A percentile compares a stretch with the other conserved stretches of the same genome.
Conservation (phyloP, 2,797 vertebrate genomes). For the Synanceia verrucosa region DNA sequence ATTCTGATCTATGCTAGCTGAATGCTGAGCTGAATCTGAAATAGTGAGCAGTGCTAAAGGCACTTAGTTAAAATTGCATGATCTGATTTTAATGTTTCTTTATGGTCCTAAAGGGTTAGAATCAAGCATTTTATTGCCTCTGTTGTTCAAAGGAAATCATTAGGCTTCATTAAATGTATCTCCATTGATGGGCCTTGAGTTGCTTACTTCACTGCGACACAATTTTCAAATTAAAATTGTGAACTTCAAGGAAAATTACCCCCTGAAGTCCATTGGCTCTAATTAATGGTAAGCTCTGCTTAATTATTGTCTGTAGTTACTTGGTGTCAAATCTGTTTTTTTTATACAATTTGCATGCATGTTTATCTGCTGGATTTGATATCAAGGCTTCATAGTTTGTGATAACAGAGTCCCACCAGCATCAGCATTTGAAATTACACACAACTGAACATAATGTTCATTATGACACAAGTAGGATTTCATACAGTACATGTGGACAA, state of each 20-base stretch:
- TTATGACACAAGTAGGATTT: neutral
- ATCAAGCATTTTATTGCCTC: slow-evolving; percentile 9
- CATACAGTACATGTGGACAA: neutral
- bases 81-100: slow-evolving; percentile 24
- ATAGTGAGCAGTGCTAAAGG: slow-evolving; percentile 9
- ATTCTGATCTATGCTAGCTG: slow-evolving; percentile 5
- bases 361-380: neutral
- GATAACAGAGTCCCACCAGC: neutral
- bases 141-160: slow-evolving; percentile 25
- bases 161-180: slow-evolving; percentile 7
- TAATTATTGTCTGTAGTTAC: neutral
- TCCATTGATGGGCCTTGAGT: slow-evolving; percentile 1
- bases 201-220: slow-evolving; percentile 1
- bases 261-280: neutral
- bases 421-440: neutral
- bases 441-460: neutral
- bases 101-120: slow-evolving; percentile 14
- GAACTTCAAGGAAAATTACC: neutral
- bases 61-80: slow-evolving; percentile 37
- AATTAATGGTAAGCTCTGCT: neutral
- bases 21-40: neutral
- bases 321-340: neutral
- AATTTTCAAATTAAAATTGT: slow-evolving; percentile 1
- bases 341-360: neutral
- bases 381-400: neutral